Evolutionary conservation across 2,113 vertebrate species (phyloP).

Genomic region (Gymnocephalus cernua): DNA sequence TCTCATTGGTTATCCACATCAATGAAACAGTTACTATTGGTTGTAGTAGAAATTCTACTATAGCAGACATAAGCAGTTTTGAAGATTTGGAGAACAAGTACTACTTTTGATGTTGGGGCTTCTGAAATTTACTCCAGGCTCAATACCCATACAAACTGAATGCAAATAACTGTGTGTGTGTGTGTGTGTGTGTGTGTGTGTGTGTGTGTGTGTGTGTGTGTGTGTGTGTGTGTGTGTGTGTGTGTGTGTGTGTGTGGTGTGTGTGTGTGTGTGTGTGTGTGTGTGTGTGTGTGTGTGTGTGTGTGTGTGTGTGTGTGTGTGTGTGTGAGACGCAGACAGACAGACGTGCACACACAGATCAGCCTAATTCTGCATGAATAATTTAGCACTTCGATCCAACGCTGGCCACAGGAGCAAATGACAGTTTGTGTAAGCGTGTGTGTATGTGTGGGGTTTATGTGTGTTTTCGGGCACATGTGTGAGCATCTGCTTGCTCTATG

Average conservation of each 20-base stretch:
- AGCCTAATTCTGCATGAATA: slow-evolving; percentile 72
- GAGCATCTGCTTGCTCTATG: slow-evolving; percentile 2
- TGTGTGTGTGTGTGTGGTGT: neutral
- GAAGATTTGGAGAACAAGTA: slow-evolving; percentile 74
- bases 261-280: neutral
- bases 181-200: slow-evolving; percentile 6
- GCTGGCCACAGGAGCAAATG: slow-evolving; percentile 60
- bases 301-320: neutral
- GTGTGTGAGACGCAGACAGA: slow-evolving; percentile 9
- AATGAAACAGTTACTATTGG: slow-evolving; percentile 71
- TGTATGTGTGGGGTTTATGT: neutral
- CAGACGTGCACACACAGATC: slow-evolving; percentile 40
- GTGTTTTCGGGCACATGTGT: neutral
- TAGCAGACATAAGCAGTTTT: slow-evolving; percentile 77
- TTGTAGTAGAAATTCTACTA: slow-evolving; percentile 58
- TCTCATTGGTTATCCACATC: slow-evolving; percentile 77
- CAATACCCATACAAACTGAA: slow-evolving; percentile 60
- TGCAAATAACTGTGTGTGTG: slow-evolving; percentile 38
- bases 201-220: neutral
- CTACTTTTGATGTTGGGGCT: slow-evolving; percentile 69
- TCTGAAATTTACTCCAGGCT: slow-evolving; percentile 59
- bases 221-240: slow-evolving; percentile 5
- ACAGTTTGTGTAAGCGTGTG: slow-evolving; percentile 22
- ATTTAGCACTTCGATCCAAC: slow-evolving; percentile 73
- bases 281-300: neutral